Conservation (phyloP, 1,140 invertebrate species). For the Panagrolaimus sp. region DNA sequence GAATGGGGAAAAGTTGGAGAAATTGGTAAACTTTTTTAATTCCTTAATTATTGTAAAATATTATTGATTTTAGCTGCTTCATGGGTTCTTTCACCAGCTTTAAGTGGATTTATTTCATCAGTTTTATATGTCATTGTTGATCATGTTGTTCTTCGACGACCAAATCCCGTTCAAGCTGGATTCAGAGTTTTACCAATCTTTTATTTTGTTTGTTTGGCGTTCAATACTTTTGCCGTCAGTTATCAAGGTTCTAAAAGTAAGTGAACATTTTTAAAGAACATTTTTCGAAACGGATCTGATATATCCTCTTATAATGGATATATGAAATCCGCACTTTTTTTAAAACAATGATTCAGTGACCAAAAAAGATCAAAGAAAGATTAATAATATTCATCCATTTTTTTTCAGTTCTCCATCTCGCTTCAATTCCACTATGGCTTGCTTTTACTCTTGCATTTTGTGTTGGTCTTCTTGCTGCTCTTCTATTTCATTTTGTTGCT, state of each 20-base stretch:
- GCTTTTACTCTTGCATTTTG: background rate
- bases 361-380: too few species aligned
- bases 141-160: constrained; percentile 67
- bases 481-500: background rate
- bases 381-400: background rate
- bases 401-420: background rate
- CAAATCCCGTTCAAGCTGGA: constrained; percentile 75
- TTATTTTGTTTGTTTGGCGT: constrained; percentile 79
- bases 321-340: too few species aligned
- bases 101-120: constrained; percentile 80
- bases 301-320: too few species aligned
- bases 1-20: constrained; percentile 73
- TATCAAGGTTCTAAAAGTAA: constrained; percentile 83
- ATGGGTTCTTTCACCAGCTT: constrained; percentile 89
- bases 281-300: too few species aligned
- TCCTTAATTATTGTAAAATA: constrained; percentile 61
- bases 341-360: too few species aligned
- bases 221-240: constrained; percentile 84
- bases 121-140: constrained; percentile 74
- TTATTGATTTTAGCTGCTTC: constrained; percentile 68
- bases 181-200: constrained; percentile 78
- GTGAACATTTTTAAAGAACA: constrained; percentile 63
- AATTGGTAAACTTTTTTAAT: constrained; percentile 67
- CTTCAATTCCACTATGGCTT: constrained; percentile 9
- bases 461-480: background rate